A percentile compares a stretch with the other conserved stretches of the same genome.
These are phyloP conservation scores for Sturnira hondurensis DNA, from an alignment of 2,113 vertebrate genomes.

Conservation along the genomic window DNA sequence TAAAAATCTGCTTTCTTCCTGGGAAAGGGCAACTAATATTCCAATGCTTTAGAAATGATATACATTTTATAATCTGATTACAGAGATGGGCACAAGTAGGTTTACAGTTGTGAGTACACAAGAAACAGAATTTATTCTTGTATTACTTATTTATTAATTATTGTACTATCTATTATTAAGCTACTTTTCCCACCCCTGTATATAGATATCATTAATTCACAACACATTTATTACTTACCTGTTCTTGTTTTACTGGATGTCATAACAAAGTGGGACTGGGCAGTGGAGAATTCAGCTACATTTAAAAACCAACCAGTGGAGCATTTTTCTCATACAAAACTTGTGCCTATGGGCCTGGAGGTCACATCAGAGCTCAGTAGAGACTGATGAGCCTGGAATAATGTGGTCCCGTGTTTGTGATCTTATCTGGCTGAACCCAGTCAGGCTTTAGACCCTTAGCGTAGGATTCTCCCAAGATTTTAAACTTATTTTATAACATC, in stretches of 20 bases:
- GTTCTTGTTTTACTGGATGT: neutral
- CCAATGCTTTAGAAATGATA: neutral
- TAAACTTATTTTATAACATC: neutral
- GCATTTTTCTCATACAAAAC: neutral
- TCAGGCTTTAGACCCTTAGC: neutral
- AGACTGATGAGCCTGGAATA: neutral
- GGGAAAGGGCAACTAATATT: neutral
- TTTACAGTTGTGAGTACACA: neutral
- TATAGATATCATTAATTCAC: neutral
- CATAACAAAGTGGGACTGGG: neutral
- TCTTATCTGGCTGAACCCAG: neutral
- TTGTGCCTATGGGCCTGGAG: neutral
- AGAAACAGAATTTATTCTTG: neutral
- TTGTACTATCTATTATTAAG: neutral
- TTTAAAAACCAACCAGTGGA: neutral
- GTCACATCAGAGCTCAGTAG: neutral
- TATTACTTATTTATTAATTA: neutral
- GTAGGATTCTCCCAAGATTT: neutral
- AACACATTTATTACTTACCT: neutral
- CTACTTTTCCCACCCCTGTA: neutral
- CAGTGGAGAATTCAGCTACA: neutral
- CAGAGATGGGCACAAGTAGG: neutral
- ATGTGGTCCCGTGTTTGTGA: neutral
- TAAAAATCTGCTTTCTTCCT: conserved; percentile 25
- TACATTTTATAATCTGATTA: neutral